Base-by-base conservation (phyloP, 2,797 vertebrate genomes). In the Eptatretus atami region DNA sequence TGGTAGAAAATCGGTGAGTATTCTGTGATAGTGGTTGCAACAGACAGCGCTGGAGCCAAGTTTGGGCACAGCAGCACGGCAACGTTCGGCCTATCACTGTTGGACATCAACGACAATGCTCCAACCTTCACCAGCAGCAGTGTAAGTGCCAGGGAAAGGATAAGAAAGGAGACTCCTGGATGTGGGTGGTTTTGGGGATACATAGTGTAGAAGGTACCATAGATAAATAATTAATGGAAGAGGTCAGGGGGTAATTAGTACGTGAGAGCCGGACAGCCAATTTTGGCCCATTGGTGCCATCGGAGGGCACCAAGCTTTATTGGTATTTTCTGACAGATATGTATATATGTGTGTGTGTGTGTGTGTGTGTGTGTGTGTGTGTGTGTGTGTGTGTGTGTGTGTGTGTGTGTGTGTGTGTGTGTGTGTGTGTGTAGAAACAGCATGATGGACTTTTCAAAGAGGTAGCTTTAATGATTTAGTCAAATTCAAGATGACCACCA, bases 41-140 rank as follows among this genome's bases (percentile, higher is more conserved):
- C 57, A 25, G 57, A 61, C 57, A 61, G 12, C 57, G 25, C 25
- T 25, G 57, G 57, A n/a, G 57, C 57, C 9, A 25, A 12, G n/a
- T 25, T n/a, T 25, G 57, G 57, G n/a, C 11, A n/a, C n/a, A 61
- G 57, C 57, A 61, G 57, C 12, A 61, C 25, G 57, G 57, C 57
- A 10, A n/a, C 57, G n/a, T 61, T n/a, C 57, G 10, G n/a, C 57
- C n/a, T 61, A n/a, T 25, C n/a, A n/a, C 57, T 61, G n/a, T 10
- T 61, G n/a, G 57, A 61, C 57, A 61, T 61, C 57, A 61, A 61
- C 57, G 57, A 61, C 57, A 61, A 61, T 25, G 57, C 57, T 25
- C 57, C 57, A 2, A 25, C 12, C 57, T 61, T 61, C 57, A 61
- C 9, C 57, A 61, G 57, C 57, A 61, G 25, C 9, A 61, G 57